Evolutionary conservation across 2,113 vertebrate species (phyloP), one percentile per base, ranked within the genome.

Genomic region (Perca schrenkii): DNA sequence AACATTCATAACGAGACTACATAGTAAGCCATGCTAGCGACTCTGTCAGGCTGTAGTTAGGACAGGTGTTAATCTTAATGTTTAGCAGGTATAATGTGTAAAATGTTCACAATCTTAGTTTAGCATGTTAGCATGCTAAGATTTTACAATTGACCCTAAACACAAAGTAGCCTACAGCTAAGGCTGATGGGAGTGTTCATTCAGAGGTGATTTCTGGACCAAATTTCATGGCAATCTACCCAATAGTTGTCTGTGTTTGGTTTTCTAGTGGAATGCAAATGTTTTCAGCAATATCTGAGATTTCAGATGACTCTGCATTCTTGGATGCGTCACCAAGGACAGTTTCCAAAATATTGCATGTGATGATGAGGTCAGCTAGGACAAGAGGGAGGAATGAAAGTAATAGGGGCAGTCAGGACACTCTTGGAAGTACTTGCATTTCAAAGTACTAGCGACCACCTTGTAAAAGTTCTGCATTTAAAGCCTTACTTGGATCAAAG

Each of bases 401-500:
- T 25, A 43, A 11, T 16, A 21, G 11, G 16, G 7, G 17, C 40
- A 34, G n/a, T 54, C 61, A 8, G n/a, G 60, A 65, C 61, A 65
- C 12, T 46, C n/a, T 28, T 65, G 13, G 40, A 61, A 69, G 46
- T 22, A 15, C 54, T 22, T 77, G 43, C 64, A 69, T 78, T 61
- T 78, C 14, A 61, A 64, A 58, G 3, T 2, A 34, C 31, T 34
- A 22, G 11, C 16, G 28, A 49, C 2, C 8, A n/a, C 21, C 36
- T 74, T 34, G 34, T 17, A 50, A 15, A 15, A 50, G 49, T 50
- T 5, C 14, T 50, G 40, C 8, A 40, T 40, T 40, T 10, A 40
- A 40, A 40, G 40, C 40, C 40, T 40, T 40, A 40, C 8, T 10
- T 40, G 40, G 40, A 40, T 40, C 40, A 40, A 40, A 40, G 40